Base-by-base conservation (phyloP, 2,797 vertebrate species). In the Malacoraja senta region DNA sequence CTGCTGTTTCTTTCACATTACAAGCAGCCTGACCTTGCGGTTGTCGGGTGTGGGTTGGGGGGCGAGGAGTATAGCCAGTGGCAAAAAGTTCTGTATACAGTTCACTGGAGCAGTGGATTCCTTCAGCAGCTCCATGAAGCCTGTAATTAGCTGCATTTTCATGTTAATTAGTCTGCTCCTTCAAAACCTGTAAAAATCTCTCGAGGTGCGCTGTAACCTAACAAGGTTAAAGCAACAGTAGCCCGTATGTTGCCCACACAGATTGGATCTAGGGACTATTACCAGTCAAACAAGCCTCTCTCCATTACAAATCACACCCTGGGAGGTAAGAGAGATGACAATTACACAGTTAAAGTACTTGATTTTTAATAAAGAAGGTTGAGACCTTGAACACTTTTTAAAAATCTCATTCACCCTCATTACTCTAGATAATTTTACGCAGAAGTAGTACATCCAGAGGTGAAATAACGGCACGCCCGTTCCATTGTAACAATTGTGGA, bases 81-180 rank as follows among this genome's bases (percentile, higher is more conserved):
- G 90, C 90, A 92, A 38, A 76, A 76, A 76, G 72, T 76, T 92
- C 90, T 74, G 68, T 92, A 58, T 24, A 92, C 90, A 92, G 90
- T 92, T 92, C 90, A 92, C 9, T 92, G 90, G 90, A 92, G 90
- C 90, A 74, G 35, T 92, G 71, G 90, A 92, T 92, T 92, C 76
- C 90, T 92, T 92, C 68, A 74, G 90, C 90, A 74, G 38, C 68
- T 92, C 90, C 71, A 13, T 91, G 90, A 93, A 93, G 93, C 93
- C 93, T 94, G 95, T 96, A 95, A 95, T 95, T 95, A 96, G 94
- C 94, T 93, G 81, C 94, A 94, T 94, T 93, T 93, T 79, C 93
- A 92, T 94, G 94, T 94, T 96, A 95, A 96, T 96, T 96, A 96
- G 95, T 93, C 94, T 94, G 94, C 94, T 95, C 94, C 94, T 95